Evolutionary conservation across 2,797 vertebrate genomes (phyloP), one percentile per base, ranked within the genome.

Genomic region (Syngnathus acus): DNA sequence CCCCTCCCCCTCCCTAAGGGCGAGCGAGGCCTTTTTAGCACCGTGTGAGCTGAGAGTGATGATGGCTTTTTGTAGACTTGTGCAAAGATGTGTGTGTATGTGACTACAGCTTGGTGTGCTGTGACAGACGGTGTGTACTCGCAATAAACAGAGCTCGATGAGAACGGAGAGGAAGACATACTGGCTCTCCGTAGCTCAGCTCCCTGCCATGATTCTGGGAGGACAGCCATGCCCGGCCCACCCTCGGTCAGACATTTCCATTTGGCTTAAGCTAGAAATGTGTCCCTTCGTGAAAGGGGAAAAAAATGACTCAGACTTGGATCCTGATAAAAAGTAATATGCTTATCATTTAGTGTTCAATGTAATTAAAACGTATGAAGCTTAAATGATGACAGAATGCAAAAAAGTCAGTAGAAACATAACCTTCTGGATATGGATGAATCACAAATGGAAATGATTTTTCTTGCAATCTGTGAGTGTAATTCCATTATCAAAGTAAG

Each of bases 81-180:
- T 73, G 75, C 71, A 63, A 79, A 77, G n/a, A 57, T 13, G 78
- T 63, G 71, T 48, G 45, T 19, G 81, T 78, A 72, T 74, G 76
- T 68, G 81, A 72, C 77, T 72, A 43, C 54, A 75, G 81, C 72
- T 51, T 76, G 79, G 73, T 69, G 81, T 51, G 74, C 80, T 10
- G 78, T 84, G 83, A 87, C 88, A 90, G 87, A 87, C 82, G 82
- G 84, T 68, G 81, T 82, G 72, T 74, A 83, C 69, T 62, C 82
- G 81, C 57, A 80, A 84, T 84, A 88, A 87, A 86, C 82, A 79
- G 84, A 71, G 83, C 75, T 66, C 82, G 84, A 77, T 79, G 69
- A 84, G 76, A 78, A 78, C 79, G 78, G 75, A 85, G 75, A 77
- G 82, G 84, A 86, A 78, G 81, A 74, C 84, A 85, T 75, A 82